Evolutionary conservation across 2,113 vertebrate species (phyloP).

Genomic region (Pholis gunnellus): DNA sequence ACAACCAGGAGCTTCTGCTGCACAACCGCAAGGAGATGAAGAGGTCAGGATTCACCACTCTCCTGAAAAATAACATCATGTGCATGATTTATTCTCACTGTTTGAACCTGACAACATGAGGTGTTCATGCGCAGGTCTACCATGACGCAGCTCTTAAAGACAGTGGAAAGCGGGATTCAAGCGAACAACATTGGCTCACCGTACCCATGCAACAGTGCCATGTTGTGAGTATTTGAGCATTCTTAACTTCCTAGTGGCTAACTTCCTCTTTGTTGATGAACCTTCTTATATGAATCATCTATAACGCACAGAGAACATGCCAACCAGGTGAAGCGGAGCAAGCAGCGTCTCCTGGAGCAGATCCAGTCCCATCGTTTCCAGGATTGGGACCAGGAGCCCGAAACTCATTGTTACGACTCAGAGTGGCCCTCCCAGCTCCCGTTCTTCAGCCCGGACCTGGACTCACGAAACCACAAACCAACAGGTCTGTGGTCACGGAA

Average conservation of each 20-base stretch:
- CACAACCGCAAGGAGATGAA: constrained; percentile 93
- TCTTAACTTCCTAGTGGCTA: background rate
- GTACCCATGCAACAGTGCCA: constrained; percentile 66
- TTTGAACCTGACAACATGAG: background rate
- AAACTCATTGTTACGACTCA: constrained; percentile 83
- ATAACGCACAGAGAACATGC: constrained; percentile 83
- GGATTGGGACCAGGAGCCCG: constrained; percentile 85
- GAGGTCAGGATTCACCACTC: constrained; percentile 82
- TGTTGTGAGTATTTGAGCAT: constrained; percentile 68
- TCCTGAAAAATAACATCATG: background rate
- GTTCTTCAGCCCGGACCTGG: constrained; percentile 81
- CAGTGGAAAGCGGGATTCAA: constrained; percentile 86
- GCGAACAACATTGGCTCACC: constrained; percentile 82
- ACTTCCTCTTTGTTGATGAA: background rate
- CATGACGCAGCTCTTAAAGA: constrained; percentile 91
- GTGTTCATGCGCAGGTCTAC: constrained; percentile 84
- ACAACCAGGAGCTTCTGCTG: constrained; percentile 94
- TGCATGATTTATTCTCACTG: background rate
- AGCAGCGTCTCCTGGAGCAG: constrained; percentile 87
- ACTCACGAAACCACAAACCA: constrained; percentile 63
- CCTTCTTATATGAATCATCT: background rate
- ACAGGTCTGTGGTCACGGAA: constrained; percentile 44
- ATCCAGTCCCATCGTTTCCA: constrained; percentile 86
- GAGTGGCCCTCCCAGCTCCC: constrained; percentile 82
- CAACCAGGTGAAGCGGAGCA: constrained; percentile 87